These are phyloP conservation scores for Toxotes jaculatrix DNA, from an alignment of 2,113 vertebrate genomes.

Conservation along the genomic window DNA sequence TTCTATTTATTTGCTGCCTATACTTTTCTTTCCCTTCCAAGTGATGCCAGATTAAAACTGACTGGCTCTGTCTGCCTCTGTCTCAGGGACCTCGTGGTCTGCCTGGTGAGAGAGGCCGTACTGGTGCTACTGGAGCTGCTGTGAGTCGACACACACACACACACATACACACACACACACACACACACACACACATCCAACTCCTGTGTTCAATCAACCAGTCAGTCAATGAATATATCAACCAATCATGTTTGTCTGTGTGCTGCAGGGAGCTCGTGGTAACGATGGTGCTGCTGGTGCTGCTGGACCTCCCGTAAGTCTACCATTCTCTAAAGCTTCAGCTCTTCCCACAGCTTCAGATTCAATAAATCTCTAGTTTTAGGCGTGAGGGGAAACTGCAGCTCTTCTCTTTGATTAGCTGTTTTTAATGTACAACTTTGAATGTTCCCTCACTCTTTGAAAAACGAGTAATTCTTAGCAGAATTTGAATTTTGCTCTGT, in stretches of 20 bases:
- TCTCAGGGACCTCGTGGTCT: conserved; percentile 94
- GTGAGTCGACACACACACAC: conserved; percentile 86
- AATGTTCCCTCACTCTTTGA: too few relatives aligned
- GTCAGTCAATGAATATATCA: not conserved
- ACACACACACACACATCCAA: not conserved
- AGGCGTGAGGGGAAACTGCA: not conserved
- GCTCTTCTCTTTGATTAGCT: not conserved
- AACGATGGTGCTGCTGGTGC: conserved; percentile 95
- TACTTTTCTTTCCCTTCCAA: not conserved
- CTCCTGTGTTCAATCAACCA: not conserved
- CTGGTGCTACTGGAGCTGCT: conserved; percentile 90
- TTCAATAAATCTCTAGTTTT: not conserved
- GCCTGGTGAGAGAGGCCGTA: conserved; percentile 96
- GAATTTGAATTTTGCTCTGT: not conserved
- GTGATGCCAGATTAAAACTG: not conserved
- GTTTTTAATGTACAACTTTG: not conserved
- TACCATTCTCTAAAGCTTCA: not conserved
- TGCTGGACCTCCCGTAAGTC: conserved; percentile 94
- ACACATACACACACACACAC: not conserved
- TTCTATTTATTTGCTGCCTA: not conserved
- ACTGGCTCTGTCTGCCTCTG: conserved; percentile 15
- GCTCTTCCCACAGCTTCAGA: not conserved
- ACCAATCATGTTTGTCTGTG: conserved; percentile 24
- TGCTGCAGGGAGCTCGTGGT: conserved; percentile 93
- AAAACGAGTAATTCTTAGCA: not conserved